Evolutionary conservation across 2,113 vertebrate species (phyloP).

Genomic region (Microtus pennsylvanicus): DNA sequence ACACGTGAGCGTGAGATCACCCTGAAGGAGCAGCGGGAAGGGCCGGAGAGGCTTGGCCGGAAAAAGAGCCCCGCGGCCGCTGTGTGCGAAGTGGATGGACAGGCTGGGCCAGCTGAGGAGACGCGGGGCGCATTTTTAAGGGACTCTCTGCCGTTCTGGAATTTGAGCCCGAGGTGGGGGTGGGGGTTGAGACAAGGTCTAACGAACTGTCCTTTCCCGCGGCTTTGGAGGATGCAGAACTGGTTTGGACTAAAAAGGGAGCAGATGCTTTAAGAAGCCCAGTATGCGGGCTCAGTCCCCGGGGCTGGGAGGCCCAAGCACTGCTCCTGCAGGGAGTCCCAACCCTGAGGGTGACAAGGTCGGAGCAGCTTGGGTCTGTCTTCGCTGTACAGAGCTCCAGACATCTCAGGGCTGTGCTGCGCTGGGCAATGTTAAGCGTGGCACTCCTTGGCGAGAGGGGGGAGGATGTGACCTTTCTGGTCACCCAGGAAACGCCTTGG

Average conservation of each 20-base stretch:
- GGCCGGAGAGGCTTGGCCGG: neutral
- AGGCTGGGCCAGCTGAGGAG: neutral
- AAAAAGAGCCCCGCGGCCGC: neutral
- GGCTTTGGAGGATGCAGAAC: neutral
- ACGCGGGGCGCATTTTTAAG: neutral
- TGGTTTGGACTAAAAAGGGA: neutral
- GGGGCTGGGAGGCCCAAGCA: neutral
- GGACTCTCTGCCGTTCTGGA: neutral
- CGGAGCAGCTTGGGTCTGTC: neutral
- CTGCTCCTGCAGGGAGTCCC: neutral
- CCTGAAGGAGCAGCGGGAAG: neutral
- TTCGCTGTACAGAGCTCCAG: neutral
- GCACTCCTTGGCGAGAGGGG: no score
- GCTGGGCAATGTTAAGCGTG: neutral
- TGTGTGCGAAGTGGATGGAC: neutral
- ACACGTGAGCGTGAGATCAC: neutral
- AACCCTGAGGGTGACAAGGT: neutral
- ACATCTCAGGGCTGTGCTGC: neutral
- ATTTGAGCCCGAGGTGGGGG: neutral
- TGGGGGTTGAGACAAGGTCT: neutral
- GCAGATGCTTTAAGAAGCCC: neutral
- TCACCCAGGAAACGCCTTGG: neutral
- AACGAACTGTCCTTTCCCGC: neutral
- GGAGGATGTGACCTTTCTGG: neutral
- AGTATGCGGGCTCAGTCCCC: neutral